Evolutionary conservation across 1,140 invertebrate species (phyloP).

Genomic region (Neodiprion fabricii): DNA sequence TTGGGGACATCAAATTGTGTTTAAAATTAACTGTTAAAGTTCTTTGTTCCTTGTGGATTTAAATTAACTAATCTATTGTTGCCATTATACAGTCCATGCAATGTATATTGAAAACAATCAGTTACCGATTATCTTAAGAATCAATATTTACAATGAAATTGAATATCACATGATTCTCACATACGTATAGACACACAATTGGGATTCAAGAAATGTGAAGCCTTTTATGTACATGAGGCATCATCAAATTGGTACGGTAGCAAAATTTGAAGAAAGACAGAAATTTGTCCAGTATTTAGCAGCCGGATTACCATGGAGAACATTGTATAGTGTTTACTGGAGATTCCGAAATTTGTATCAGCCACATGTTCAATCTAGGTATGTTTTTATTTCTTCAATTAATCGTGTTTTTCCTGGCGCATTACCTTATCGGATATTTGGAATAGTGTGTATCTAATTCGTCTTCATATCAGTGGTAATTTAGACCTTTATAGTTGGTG

Average conservation of each 20-base stretch:
- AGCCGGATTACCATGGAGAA: slow-evolving; percentile 41
- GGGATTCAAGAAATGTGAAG: slow-evolving; percentile 34
- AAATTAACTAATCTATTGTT: slow-evolving; percentile 22
- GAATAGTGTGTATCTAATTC: too few relatives aligned
- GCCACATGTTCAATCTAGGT: slow-evolving; percentile 36
- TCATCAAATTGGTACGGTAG: slow-evolving; percentile 31
- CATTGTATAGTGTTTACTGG: slow-evolving; percentile 46
- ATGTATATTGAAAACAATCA: too few relatives aligned
- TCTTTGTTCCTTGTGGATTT: too few relatives aligned
- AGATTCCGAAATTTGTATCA: slow-evolving; percentile 43
- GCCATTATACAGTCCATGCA: slow-evolving; percentile 6
- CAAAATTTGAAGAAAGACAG: slow-evolving; percentile 31
- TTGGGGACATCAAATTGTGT: background rate
- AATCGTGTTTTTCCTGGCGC: background rate
- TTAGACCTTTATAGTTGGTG: too few relatives aligned
- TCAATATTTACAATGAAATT: background rate
- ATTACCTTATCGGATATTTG: slow-evolving; percentile 9
- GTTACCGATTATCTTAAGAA: too few relatives aligned
- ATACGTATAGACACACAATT: slow-evolving; percentile 40
- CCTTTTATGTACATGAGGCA: slow-evolving; percentile 42
- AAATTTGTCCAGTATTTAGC: slow-evolving; percentile 52
- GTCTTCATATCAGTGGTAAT: slow-evolving; percentile 7
- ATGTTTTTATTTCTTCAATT: slow-evolving; percentile 26
- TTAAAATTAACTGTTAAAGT: slow-evolving; percentile 19
- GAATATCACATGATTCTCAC: slow-evolving; percentile 15